Base-by-base conservation (phyloP, 2,888 invertebrate genomes). In the Torymus auratus region DNA sequence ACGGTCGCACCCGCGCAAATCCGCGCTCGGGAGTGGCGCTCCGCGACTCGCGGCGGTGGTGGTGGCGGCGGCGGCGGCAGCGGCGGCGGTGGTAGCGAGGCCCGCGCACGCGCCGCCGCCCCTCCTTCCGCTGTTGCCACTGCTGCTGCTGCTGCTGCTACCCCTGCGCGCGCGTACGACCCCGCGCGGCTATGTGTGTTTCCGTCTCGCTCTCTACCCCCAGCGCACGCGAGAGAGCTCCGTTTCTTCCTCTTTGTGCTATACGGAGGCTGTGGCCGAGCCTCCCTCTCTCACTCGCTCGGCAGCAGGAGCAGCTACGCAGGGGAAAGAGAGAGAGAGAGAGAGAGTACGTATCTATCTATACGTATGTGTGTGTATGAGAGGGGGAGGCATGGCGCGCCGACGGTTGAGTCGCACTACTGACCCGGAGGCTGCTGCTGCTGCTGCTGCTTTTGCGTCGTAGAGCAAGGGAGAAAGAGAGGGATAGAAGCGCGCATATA, bases 21-120 rank as follows among this genome's bases (percentile, higher is more conserved):
- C 84, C 83, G 90, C 89, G 91, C 89, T 89, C 89, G 90, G 90
- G 91, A 91, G 91, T 91, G 91, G 91, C 91, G 90, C 87, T 89
- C 88, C 87, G 89, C 90, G 89, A 88, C 89, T 92, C 92, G 91
- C 91, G 91, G 92, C 92, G 91, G 92, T 73, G 50, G 61, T 75
- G 17, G 64, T 67, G 58, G 67, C 53, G 28, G 28, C 89, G 90
- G 90, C 90, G 91, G 91, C 91, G 91, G 91, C 91, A 89, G 91
- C 91, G 91, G 92, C 92, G 91, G 92, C 76, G 50, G 56, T 74
- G 17, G 64, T 61, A 56, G 67, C 13, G 68, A 41, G 15, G 14
- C 71, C 52, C 52, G 60, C 80, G 79, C 77, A 80, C 68, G 80
- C 80, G 78, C 80, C 75, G 56, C 80, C 67, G 70, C 78, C 74